phyloP scores from a whole-genome alignment of 1,140 invertebrate species.

The Metopolophium dirhodum region DNA sequence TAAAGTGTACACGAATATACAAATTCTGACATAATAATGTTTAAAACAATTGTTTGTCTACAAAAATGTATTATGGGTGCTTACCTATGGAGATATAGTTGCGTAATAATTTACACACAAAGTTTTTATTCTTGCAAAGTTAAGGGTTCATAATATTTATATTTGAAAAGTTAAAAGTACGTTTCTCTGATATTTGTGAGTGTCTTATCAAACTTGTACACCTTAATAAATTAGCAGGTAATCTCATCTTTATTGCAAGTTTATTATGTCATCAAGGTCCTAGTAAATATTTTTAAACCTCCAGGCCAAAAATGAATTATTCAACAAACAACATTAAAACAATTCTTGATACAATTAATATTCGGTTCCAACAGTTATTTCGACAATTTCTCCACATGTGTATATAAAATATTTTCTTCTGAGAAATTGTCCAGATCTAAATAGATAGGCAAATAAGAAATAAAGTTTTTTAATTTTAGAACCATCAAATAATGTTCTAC shows the following conservation, averaged over 20 bases:
- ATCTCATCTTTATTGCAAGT: slow-evolving; percentile 37
- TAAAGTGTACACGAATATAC: background rate
- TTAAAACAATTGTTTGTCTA: background rate
- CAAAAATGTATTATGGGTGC: background rate
- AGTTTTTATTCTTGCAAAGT: slow-evolving; percentile 4
- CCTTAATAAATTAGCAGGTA: slow-evolving; percentile 11
- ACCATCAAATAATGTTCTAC: background rate
- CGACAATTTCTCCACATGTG: background rate
- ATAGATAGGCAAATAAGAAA: background rate
- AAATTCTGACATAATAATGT: background rate
- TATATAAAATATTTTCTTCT: background rate
- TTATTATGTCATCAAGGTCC: background rate
- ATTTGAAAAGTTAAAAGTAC: slow-evolving; percentile 15
- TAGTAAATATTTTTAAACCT: background rate
- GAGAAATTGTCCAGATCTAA: background rate
- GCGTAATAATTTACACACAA: slow-evolving; percentile 4
- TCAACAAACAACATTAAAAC: background rate
- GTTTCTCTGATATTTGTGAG: background rate
- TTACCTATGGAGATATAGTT: background rate
- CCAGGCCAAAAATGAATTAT: background rate
- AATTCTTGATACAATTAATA: background rate
- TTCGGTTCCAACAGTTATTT: background rate
- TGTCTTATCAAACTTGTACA: background rate
- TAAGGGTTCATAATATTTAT: background rate
- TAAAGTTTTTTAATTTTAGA: background rate